Evolutionary conservation across 2,113 vertebrate genomes (phyloP), one percentile per base, ranked within the genome.

Genomic region (Cyprinodon variegatus): DNA sequence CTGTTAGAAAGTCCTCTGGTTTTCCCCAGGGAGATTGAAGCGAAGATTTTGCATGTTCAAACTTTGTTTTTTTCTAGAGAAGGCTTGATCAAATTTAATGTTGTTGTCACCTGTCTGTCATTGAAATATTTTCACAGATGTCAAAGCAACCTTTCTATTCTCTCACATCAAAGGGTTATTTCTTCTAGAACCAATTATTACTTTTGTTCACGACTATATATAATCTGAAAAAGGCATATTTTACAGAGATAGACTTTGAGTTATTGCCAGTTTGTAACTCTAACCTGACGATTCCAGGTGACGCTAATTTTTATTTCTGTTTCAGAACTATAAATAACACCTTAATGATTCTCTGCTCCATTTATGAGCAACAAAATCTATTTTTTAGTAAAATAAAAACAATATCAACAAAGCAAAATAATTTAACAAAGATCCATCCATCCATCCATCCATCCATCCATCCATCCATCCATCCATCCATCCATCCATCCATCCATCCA

Each of bases 1-100:
- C 85, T 90, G 90, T 87, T 87, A 69, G 81, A 87, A 88, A 90
- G 62, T 87, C 74, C 79, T 79, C 60, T 60, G 77, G 83, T 88
- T 91, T 90, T 89, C 80, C 86, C 84, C 4, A 17, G 78, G 78
- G 74, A 81, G 79, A 86, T 77, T 46, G 82, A 88, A 87, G 76
- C 65, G 61, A 62, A 75, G 71, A 88, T 85, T 74, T 86, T 11
- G 39, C 68, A 87, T 78, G 86, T 91, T 86, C 78, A 20, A 87
- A 80, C 70, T 70, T 79, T 68, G 73, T 79, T 76, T 43, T 69
- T 81, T 69, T 74, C 70, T 77, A 81, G 41, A 66, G 41, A 87
- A 79, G 78, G 65, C 64, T 89, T 57, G 77, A 86, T 90, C 90
- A 87, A 87, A 78, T 64, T 81, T 72, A 86, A 72, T 13, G 48